A percentile compares a stretch with the other conserved stretches of the same genome.
These are phyloP conservation scores for Sycophila texana DNA, from an alignment of 2,888 invertebrate genomes.

Conservation along the genomic window DNA sequence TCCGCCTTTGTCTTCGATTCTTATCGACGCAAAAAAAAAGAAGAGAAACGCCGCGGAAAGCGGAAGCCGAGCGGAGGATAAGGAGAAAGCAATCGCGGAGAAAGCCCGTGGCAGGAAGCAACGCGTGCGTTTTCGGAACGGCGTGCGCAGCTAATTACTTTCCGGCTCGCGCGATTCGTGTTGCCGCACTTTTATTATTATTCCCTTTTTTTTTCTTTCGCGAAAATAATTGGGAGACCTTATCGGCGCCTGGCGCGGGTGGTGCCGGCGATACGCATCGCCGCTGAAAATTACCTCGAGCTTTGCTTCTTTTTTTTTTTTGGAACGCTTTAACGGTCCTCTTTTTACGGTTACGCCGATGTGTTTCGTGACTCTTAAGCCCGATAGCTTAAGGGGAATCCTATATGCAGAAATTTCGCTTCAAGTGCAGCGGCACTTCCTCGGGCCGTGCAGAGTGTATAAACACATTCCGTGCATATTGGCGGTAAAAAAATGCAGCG, in stretches of 20 bases:
- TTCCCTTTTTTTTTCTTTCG: neutral
- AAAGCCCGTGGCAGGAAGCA: too few relatives aligned
- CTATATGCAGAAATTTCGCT: too few relatives aligned
- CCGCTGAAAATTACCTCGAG: neutral
- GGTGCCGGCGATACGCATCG: neutral
- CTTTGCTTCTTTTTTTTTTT: neutral
- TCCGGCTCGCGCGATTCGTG: slow-evolving; percentile 9
- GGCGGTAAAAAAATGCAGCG: too few relatives aligned
- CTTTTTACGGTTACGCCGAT: too few relatives aligned
- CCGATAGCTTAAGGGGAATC: too few relatives aligned
- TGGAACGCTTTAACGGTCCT: too few relatives aligned
- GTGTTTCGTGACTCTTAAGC: too few relatives aligned
- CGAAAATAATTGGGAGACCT: neutral
- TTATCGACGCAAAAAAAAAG: slow-evolving; percentile 41
- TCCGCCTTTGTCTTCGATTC: slow-evolving; percentile 38
- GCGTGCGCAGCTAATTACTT: slow-evolving; percentile 28
- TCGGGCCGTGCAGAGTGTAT: too few relatives aligned
- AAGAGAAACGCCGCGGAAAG: slow-evolving; percentile 16
- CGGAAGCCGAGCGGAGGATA: neutral
- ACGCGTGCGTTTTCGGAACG: neutral
- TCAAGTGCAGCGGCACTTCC: too few relatives aligned
- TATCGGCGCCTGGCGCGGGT: too few relatives aligned
- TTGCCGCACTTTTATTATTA: neutral
- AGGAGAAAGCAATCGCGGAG: too few relatives aligned
- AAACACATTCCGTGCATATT: too few relatives aligned